Percentiles rank a stretch among this genome's conserved stretches.
These are phyloP conservation scores for Desmophyllum pertusum DNA, from an alignment of 92 coral and sea anemone genomes.

Conservation along the genomic window DNA sequence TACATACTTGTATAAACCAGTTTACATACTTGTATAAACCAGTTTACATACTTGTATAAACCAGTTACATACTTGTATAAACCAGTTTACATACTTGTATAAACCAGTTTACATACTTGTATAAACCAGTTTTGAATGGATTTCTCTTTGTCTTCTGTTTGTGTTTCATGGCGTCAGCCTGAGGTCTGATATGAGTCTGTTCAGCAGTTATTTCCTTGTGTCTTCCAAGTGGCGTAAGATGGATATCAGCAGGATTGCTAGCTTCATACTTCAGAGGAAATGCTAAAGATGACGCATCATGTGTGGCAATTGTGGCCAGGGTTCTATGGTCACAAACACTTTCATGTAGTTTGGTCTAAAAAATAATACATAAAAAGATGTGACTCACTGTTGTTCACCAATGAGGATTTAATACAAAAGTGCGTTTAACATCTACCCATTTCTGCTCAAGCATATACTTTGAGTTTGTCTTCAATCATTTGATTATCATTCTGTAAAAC, in stretches of 20 bases:
- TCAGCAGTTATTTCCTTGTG: conserved; percentile 77
- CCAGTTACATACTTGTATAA: no score
- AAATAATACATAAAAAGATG: background rate
- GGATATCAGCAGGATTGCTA: conserved; percentile 58
- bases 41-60: no score
- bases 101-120: conserved; percentile 90
- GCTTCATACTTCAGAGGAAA: conserved; percentile 90
- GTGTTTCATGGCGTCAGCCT: conserved; percentile 85
- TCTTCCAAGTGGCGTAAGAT: conserved; percentile 83
- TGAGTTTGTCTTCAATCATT: no score
- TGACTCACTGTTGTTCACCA: background rate
- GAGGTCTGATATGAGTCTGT: conserved; percentile 74
- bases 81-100: no score
- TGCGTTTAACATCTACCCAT: no score
- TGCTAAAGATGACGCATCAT: conserved; percentile 65
- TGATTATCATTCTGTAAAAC: no score
- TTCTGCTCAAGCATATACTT: no score
- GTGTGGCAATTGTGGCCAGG: conserved; percentile 96
- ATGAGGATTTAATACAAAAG: no score
- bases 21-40: no score
- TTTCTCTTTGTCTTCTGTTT: conserved; percentile 89
- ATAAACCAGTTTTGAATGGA: conserved; percentile 83
- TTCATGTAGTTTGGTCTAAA: conserved; percentile 94
- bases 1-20: no score
- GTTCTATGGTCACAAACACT: conserved; percentile 87